Percentiles rank a stretch among this genome's conserved stretches.
phyloP scores from a whole-genome alignment of 2,797 vertebrate genomes.

The Bryconaethiops microstoma region DNA sequence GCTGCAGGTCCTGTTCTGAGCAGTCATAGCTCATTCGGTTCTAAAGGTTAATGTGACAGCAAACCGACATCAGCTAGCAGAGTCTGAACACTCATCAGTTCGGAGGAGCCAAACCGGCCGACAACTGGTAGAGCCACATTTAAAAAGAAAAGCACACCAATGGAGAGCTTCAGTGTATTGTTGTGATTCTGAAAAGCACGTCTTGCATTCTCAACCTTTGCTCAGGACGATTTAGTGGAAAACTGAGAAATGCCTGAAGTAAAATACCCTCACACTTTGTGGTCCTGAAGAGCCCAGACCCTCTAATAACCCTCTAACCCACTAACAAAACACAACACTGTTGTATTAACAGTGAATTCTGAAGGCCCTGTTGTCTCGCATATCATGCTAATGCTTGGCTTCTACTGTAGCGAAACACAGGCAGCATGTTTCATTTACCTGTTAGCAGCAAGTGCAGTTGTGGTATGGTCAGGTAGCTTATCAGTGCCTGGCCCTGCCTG shows the following conservation, averaged over 20 bases:
- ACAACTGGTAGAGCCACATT: constrained; percentile 45
- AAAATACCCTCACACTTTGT: background rate
- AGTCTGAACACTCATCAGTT: constrained; percentile 11
- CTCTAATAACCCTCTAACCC: too few relatives aligned
- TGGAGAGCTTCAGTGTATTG: background rate
- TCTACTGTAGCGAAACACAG: too few relatives aligned
- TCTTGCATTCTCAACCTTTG: background rate
- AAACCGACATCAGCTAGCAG: constrained; percentile 9
- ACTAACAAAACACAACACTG: too few relatives aligned
- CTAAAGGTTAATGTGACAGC: background rate
- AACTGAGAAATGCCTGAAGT: background rate
- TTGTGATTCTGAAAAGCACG: background rate
- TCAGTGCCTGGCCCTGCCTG: too few relatives aligned
- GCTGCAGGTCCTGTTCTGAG: background rate
- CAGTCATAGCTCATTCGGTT: background rate
- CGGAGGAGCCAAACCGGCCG: constrained; percentile 37
- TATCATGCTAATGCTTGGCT: too few relatives aligned
- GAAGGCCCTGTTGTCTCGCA: too few relatives aligned
- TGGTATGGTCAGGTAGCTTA: too few relatives aligned
- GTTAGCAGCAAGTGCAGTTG: too few relatives aligned
- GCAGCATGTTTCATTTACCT: too few relatives aligned
- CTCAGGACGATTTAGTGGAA: background rate
- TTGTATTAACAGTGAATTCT: too few relatives aligned
- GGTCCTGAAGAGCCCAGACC: too few relatives aligned
- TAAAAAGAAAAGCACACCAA: constrained; percentile 8